Evolutionary conservation across 2,888 invertebrate genomes (phyloP).

Genomic region (Ptycholaimellus sp.): DNA sequence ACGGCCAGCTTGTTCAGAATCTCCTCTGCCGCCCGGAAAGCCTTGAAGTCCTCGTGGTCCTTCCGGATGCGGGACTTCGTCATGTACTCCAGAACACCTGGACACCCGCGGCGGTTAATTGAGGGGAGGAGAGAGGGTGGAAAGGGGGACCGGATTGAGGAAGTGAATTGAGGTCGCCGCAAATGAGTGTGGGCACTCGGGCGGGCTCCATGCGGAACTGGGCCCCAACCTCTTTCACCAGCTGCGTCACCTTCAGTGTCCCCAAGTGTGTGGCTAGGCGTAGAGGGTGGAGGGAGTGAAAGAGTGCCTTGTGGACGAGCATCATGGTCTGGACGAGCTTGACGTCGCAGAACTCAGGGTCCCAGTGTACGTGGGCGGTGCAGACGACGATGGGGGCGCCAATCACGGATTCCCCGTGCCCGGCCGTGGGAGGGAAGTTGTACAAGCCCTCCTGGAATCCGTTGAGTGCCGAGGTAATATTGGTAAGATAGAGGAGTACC

Average conservation of each 20-base stretch:
- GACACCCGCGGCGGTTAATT: slow-evolving; percentile 12
- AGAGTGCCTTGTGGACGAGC: slow-evolving; percentile 78
- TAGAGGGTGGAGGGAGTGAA: slow-evolving; percentile 46
- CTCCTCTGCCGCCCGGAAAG: slow-evolving; percentile 39
- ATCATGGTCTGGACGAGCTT: slow-evolving; percentile 98
- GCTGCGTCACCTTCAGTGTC: background rate
- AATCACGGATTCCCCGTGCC: no score
- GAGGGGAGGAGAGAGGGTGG: no score
- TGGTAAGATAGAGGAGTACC: slow-evolving; percentile 77
- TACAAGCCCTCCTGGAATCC: no score
- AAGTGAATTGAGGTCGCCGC: slow-evolving; percentile 92
- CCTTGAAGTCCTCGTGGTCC: slow-evolving; percentile 86
- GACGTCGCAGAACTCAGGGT: slow-evolving; percentile 96
- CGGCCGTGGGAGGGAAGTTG: background rate
- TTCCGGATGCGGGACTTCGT: slow-evolving; percentile 64
- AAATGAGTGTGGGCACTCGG: slow-evolving; percentile 64
- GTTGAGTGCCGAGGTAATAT: no score
- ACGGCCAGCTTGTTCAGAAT: no score
- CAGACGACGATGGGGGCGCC: slow-evolving; percentile 68
- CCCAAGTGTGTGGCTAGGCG: background rate
- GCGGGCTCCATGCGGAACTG: slow-evolving; percentile 45
- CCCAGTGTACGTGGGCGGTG: slow-evolving; percentile 98
- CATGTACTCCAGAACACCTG: slow-evolving; percentile 84
- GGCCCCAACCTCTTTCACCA: slow-evolving; percentile 35
- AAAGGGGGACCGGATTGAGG: slow-evolving; percentile 85